Evolutionary conservation across 2,113 vertebrate genomes (phyloP), one percentile per base, ranked within the genome.

Genomic region (Aptenodytes patagonicus): DNA sequence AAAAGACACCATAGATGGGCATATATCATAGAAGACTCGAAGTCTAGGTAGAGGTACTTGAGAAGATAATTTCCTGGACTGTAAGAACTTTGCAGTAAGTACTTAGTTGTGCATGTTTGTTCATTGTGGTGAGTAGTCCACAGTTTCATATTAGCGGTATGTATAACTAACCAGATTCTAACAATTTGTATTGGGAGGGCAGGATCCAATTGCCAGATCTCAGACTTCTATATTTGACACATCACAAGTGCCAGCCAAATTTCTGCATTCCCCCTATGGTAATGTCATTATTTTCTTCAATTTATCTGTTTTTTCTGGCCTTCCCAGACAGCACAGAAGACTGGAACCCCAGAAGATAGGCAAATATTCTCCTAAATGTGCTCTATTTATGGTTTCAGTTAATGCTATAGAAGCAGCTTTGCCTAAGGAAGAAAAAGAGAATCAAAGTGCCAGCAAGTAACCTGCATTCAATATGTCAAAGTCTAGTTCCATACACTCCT

Each of bases 81-180:
- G 5, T 51, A 44, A 49, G 32, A 66, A 19, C 11, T 91, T 62
- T 55, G 9, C 54, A 57, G 42, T 8, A 25, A 38, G 9, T 77
- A 17, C 8, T 44, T 51, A n/a, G 17, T 13, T 46, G 36, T 70
- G 34, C 6, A 7, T 66, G n/a, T 58, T 70, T 90, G 36, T 46
- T 80, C 19, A 13, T 28, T 81, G 24, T 52, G 20, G 28, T 75
- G 76, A 46, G 47, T 38, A 32, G 60, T 61, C 36, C n/a, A 42
- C 9, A 21, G 49, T 77, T 78, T n/a, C 2, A 0, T 38, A 10
- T 57, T 77, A 70, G 32, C 0, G 0, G 7, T 62, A 31, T 76
- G 31, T 34, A 7, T 70, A 62, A 17, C 28, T 46, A 80, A 40
- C 9, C 17, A n/a, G 34, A 40, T 78, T 65, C 7, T 46, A 65